Base-by-base conservation (phyloP, 2,888 invertebrate genomes). In the Eupithecia centaureata region DNA sequence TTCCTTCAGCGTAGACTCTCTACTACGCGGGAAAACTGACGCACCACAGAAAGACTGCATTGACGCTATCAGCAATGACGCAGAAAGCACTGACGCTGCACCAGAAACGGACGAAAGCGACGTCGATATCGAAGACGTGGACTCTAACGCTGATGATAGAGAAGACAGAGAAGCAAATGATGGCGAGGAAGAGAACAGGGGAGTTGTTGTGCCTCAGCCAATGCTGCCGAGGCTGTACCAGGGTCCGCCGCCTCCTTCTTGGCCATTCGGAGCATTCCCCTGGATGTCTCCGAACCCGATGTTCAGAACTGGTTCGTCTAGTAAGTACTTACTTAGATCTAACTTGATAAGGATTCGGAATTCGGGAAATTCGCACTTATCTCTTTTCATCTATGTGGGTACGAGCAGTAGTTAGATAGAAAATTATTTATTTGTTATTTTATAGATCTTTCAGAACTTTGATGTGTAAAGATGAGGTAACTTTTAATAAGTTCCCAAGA, bases 1-100 rank as follows among this genome's bases (percentile, higher is more conserved):
- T 82, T 96, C 96, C 71, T 96, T 96, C 86, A 96, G 96, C 88
- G 96, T 96, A 59, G 96, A 96, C 86, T 94, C 96, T 0, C 82
- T 96, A 27, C 84, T 96, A 38, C 89, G 91, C 30, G 84, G 91
- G 76, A 82, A 90, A 75, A 84, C 79, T 25, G 86, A 88, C 54
- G 79, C 86, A 2, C 85, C 87, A 0, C 76, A 77, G 0, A 87
- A 89, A 70, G 89, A 87, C 32, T 81, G 83, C 12, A 77, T 75
- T 15, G 91, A 91, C 59, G 86, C 83, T 0, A 85, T 84, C 61
- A 91, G 90, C 73, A 89, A 90, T 70, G 93, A 93, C 61, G 90
- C 89, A 0, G 92, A 92, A 67, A 89, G 91, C 70, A 86, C 86
- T 4, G 86, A 85, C 74, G 86, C 87, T 0, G 87, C 89, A 1